Evolutionary conservation across 2,888 invertebrate species (phyloP), one percentile per base, ranked within the genome.

Genomic region (Hipparchia sbordonii): DNA sequence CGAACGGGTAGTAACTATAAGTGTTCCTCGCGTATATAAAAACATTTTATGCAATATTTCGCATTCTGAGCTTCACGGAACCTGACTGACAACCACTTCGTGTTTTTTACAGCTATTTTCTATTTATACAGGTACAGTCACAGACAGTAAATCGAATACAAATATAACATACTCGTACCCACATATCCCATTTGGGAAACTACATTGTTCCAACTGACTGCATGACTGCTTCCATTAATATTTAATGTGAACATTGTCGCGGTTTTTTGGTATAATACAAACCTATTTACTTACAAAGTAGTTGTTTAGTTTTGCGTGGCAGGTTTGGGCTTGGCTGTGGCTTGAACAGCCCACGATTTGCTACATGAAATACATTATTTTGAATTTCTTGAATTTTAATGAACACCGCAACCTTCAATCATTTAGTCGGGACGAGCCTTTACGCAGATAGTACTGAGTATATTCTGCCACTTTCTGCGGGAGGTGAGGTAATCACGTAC

Each of bases 181-280:
- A 57, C 45, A 57, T 57, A 59, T 59, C 46, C 59, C 45, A 68
- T 57, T 68, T 48, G 12, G 48, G 23, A 68, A 68, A 59, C 48
- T 65, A 52, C 9, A 13, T 62, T 62, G 46, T 62, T 62, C 12
- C 52, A 39, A 6, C 10, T 52, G 23, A 65, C 23, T 33, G 65
- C 65, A 52, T 52, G 51, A 52, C 51, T 65, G 52, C 13, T 51
- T 46, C 45, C 59, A 59, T 68, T 13, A 67, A 68, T 57, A 59
- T 68, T 70, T 54, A 70, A 6, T 62, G 33, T 23, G 65, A 56
- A 56, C 52, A 39, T 9, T 52, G 39, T 6, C 61, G 59, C 12
- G 33, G 8, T 59, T 1, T 39, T 60, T 60, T 57, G 6, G 23
- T 52, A 57, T 54, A 57, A 57, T 13, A 57, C 56, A 13, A 13